Base-by-base conservation (phyloP, 2,797 vertebrate genomes). In the Hoplostethus atlanticus region DNA sequence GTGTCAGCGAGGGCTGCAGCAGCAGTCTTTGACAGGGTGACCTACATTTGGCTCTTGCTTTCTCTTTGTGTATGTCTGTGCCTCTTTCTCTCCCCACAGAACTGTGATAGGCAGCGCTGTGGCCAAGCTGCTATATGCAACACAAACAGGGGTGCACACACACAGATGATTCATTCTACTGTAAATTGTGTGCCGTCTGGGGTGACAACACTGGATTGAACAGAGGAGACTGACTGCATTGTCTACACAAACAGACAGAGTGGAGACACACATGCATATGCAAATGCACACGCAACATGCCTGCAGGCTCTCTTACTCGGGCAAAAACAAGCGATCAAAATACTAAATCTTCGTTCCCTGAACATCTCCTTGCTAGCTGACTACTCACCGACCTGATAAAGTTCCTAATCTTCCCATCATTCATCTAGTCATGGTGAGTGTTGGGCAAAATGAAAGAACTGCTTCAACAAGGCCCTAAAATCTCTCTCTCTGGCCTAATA, bases 1-100 rank as follows among this genome's bases (percentile, higher is more conserved):
- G 56, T 34, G 62, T 71, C 75, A 64, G 46, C 21, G 5, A 15
- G 71, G 64, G 73, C 30, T 56, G 81, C 47, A 76, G 73, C 87
- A 82, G 71, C 75, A 36, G 36, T 54, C 60, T 30, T 70, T 80
- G 84, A 87, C 81, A 77, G 80, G 3, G 8, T 90, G 90, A 94
- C 93, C 92, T 93, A 94, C 83, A 93, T 94, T 89, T 67, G 16
- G 15, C 84, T 68, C 68, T 52, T 30, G 60, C 62, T 57, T 74
- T 79, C 42, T 73, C 65, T 82, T 79, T 62, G 40, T 64, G 38
- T 10, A 38, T 54, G 58, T 40, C 17, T 50, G 52, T 44, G 58
- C 17, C 56, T 51, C 21, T 54, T 34, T 74, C 64, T 62, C 69
- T 50, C 42, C 15, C 31, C 70, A 42, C 55, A 17, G 40, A 62